Evolutionary conservation across 1,140 invertebrate genomes (phyloP), one percentile per base, ranked within the genome.

Genomic region (Atta colombica): DNA sequence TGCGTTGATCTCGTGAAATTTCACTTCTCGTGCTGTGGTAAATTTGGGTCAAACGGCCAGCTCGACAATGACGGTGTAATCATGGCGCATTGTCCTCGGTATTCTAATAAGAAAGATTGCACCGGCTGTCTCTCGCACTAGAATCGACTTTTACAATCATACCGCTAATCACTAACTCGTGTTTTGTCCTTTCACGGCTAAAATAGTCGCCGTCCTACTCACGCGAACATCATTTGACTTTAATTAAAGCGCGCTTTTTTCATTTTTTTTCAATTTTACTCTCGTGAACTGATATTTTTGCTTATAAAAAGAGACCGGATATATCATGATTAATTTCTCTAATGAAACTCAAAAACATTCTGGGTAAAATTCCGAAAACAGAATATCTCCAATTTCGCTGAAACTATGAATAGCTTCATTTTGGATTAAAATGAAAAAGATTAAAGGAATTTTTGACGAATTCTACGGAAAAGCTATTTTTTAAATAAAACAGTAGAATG

Each of bases 71-170:
- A 68, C 16, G 58, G 8, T 61, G 35, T 35, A 77, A 61, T 45
- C 28, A 18, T 61, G 55, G 25, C 25, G 78, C 78, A 72, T 45
- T 66, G 82, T 85, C 72, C 72, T 85, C 77, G 74, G 12, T 21
- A 66, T 60, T 39, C 60, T 65, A 39, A 63, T 12, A 21, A 66
- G 45, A 65, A 65, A 85, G 60, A 78, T 39, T n/a, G 39, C 71
- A 39, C 12, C 31, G 82, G 16, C 14, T 66, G 45, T 49, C 12
- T 65, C 10, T 65, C 72, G 35, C 7, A n/a, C 18, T 49, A 14
- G 39, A 71, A n/a, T 72, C 10, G 53, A 61, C 16, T 39, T 63
- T 85, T 77, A 77, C 16, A n/a, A 77, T 77, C 31, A 49, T 85
- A 28, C 10, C 35, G 16, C 16, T 82, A 82, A 60, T 82, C 78